Evolutionary conservation across 1,140 invertebrate species (phyloP).

Genomic region (Trichonephila clavata): DNA sequence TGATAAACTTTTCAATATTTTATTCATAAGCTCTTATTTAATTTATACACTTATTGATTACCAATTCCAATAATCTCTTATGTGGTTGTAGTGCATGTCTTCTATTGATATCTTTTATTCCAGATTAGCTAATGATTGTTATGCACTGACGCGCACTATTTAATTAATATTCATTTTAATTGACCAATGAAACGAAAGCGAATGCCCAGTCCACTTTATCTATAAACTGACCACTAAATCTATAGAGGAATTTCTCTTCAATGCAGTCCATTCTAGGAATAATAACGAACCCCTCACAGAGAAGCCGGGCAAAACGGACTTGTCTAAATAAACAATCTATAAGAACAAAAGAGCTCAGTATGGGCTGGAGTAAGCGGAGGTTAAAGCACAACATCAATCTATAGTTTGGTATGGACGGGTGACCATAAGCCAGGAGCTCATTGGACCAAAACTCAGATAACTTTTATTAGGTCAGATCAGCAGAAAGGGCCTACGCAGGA

Average conservation of each 20-base stretch:
- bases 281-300: neutral
- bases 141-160: neutral
- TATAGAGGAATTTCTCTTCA: neutral
- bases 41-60: no score
- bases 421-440: slow-evolving; percentile 62
- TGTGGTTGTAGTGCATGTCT: no score
- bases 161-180: neutral
- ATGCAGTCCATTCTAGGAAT: neutral
- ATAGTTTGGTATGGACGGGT: slow-evolving; percentile 68
- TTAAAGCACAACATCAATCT: slow-evolving; percentile 61
- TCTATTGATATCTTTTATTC: neutral
- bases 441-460: slow-evolving; percentile 65
- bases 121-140: neutral
- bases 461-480: slow-evolving; percentile 72
- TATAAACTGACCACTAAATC: slow-evolving; percentile 58
- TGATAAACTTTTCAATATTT: no score
- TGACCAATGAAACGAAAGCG: neutral
- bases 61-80: no score
- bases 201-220: slow-evolving; percentile 24
- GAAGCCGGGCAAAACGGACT: neutral
- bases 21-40: no score
- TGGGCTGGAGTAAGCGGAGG: slow-evolving; percentile 15
- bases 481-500: slow-evolving; percentile 20
- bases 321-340: slow-evolving; percentile 64
- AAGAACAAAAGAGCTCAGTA: slow-evolving; percentile 42